A percentile compares a stretch with the other conserved stretches of the same genome.
These are phyloP conservation scores for Holotrichia oblita DNA, from an alignment of 1,140 invertebrate species.

Conservation along the genomic window DNA sequence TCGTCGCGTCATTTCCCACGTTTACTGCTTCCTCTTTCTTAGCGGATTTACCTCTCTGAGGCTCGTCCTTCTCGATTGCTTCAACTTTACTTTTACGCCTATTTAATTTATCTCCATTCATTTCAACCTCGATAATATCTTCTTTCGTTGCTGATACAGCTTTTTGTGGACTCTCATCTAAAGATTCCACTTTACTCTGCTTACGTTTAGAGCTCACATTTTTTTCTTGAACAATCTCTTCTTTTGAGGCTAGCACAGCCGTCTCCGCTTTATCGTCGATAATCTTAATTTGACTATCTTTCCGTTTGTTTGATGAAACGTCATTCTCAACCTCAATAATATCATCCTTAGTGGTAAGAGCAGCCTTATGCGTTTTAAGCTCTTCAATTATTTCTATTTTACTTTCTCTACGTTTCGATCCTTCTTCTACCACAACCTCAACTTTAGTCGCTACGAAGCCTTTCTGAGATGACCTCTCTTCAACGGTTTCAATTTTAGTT, in stretches of 20 bases:
- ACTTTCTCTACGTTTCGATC: conserved; percentile 15
- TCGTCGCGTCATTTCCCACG: conserved; percentile 5
- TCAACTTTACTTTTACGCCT: conserved; percentile 35
- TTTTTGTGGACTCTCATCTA: conserved; percentile 9
- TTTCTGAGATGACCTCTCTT: conserved; percentile 10
- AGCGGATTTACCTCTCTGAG: conserved; percentile 15
- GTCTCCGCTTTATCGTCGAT: conserved; percentile 19
- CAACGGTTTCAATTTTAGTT: neutral
- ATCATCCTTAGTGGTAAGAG: conserved; percentile 14
- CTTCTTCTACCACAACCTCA: neutral
- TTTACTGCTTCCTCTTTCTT: neutral
- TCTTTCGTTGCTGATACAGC: conserved; percentile 9
- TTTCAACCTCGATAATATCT: conserved; percentile 15
- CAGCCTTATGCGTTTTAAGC: conserved; percentile 22
- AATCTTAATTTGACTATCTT: conserved; percentile 33
- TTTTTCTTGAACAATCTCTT: neutral
- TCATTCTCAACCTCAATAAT: conserved; percentile 1
- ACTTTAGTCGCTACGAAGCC: neutral
- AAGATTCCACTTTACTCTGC: conserved; percentile 27
- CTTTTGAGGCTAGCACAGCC: conserved; percentile 4
- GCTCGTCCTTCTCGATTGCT: conserved; percentile 15
- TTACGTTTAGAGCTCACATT: neutral
- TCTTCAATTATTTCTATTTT: conserved; percentile 28
- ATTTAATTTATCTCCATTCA: neutral
- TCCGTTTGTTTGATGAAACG: neutral